A percentile compares a stretch with the other conserved stretches of the same genome.
Evolutionary conservation across 2,797 vertebrate genomes (phyloP).

Genomic region (Sternotherus odoratus): DNA sequence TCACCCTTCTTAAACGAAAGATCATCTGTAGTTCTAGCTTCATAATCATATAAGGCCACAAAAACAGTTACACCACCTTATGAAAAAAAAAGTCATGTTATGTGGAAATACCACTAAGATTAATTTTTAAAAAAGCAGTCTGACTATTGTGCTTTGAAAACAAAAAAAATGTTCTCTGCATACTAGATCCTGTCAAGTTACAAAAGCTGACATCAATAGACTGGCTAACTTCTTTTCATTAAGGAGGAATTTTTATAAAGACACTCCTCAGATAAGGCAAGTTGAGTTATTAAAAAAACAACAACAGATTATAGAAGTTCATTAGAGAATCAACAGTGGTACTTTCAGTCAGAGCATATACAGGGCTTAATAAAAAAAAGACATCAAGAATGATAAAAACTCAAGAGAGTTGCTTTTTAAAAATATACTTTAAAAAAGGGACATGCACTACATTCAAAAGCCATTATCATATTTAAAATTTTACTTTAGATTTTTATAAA

Average conservation of each 20-base stretch:
- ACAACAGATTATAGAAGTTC: background rate
- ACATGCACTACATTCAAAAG: background rate
- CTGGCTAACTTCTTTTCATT: background rate
- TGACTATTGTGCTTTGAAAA: slow-evolving; percentile 16
- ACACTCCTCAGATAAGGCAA: background rate
- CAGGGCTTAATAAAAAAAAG: background rate
- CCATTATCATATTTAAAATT: background rate
- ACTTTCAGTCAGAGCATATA: background rate
- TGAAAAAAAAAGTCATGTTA: background rate
- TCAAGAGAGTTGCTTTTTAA: background rate
- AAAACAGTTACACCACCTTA: slow-evolving; percentile 95
- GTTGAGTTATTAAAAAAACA: background rate
- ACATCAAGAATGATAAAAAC: background rate
- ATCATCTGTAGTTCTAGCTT: slow-evolving; percentile 96
- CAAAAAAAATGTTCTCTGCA: background rate
- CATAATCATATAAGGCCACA: slow-evolving; percentile 98
- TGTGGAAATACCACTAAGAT: background rate
- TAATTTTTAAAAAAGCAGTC: background rate
- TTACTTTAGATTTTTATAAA: too few species aligned
- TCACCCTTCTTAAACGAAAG: slow-evolving; percentile 97
- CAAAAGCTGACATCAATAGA: slow-evolving; percentile 7
- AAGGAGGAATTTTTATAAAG: background rate
- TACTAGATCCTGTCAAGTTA: background rate
- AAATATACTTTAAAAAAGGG: background rate
- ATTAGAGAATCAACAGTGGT: background rate